Percentiles rank a stretch among this genome's conserved stretches.
These are phyloP conservation scores for Eupristina koningsbergeri DNA, from an alignment of 1,140 invertebrate genomes.

Conservation along the genomic window DNA sequence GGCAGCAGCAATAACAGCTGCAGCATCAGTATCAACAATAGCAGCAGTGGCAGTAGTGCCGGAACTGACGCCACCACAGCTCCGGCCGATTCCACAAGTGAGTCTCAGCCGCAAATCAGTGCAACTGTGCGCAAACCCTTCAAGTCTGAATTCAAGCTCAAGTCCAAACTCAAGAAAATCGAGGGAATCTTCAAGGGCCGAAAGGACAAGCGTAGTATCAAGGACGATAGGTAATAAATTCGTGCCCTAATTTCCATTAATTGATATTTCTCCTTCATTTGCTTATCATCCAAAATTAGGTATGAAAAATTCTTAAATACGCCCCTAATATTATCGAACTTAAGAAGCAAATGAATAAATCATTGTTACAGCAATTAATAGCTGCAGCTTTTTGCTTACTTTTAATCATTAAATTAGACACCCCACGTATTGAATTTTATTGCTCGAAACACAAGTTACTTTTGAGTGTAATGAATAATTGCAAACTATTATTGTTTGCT, in stretches of 20 bases:
- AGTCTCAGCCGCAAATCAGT: constrained; percentile 57
- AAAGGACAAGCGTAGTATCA: constrained; percentile 46
- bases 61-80: constrained; percentile 53
- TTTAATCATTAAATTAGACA: too few relatives aligned
- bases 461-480: too few relatives aligned
- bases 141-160: constrained; percentile 61
- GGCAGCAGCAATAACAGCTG: constrained; percentile 59
- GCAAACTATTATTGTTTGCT: too few relatives aligned
- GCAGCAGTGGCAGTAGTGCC: constrained; percentile 56
- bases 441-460: too few relatives aligned
- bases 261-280: not conserved
- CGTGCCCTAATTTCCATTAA: too few relatives aligned
- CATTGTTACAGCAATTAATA: too few relatives aligned
- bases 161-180: constrained; percentile 64
- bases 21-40: constrained; percentile 58
- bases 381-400: too few relatives aligned
- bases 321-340: too few relatives aligned
- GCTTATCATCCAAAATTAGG: too few relatives aligned
- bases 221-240: constrained; percentile 43
- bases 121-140: constrained; percentile 57
- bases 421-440: too few relatives aligned
- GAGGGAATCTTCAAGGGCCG: constrained; percentile 51
- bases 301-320: too few relatives aligned
- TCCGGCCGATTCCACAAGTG: constrained; percentile 61
- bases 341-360: too few relatives aligned